Percentiles rank a stretch among this genome's conserved stretches.
phyloP scores from a whole-genome alignment of 1,140 invertebrate species.

The Apis mellifera region Amel_HAv3.1 CM009943.2:3768001-3768500 shows the following conservation, averaged over 20 bases:
- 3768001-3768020: background rate
- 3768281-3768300: background rate
- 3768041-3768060: constrained; percentile 28
- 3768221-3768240: constrained; percentile 1
- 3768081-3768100: background rate
- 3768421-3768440: background rate
- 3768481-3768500: background rate
- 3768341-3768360: background rate
- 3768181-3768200: background rate
- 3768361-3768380: background rate
- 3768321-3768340: background rate
- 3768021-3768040: constrained; percentile 17
- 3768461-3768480: background rate
- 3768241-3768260: background rate
- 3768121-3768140: constrained; percentile 55
- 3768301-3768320: background rate
- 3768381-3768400: background rate
- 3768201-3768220: constrained; percentile 13
- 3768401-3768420: no score
- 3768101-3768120: constrained; percentile 57
- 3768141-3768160: constrained; percentile 54
- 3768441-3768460: background rate
- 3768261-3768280: background rate
- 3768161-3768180: constrained; percentile 28
- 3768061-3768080: constrained; percentile 3